These are phyloP conservation scores for Albula goreensis DNA, from an alignment of 2,113 vertebrate species.

Conservation along the genomic window DNA sequence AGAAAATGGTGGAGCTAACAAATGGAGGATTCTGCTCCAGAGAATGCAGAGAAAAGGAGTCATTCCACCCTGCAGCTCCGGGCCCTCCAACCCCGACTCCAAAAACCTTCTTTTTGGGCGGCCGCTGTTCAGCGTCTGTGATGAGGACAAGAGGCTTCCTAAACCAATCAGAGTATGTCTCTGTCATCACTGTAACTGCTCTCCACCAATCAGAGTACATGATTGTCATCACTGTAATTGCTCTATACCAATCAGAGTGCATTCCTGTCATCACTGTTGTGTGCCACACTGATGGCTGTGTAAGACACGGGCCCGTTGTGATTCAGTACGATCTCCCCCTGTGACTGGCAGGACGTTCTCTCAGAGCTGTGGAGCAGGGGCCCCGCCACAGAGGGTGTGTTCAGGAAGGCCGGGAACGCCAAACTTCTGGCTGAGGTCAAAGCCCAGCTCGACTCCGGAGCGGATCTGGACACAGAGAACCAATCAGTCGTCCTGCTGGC, in stretches of 20 bases:
- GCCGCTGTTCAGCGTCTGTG: slow-evolving; percentile 70
- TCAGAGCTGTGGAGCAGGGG: slow-evolving; percentile 69
- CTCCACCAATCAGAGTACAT: no score
- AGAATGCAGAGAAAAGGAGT: slow-evolving; percentile 65
- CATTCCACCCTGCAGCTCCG: slow-evolving; percentile 51
- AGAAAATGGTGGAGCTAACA: slow-evolving; percentile 72
- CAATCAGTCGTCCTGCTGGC: slow-evolving; percentile 74
- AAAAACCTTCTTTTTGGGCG: slow-evolving; percentile 71
- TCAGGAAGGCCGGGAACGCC: slow-evolving; percentile 79
- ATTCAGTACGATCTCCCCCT: neutral
- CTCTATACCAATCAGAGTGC: neutral
- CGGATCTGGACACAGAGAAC: slow-evolving; percentile 58
- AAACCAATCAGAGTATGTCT: slow-evolving; percentile 71
- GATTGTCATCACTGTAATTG: neutral
- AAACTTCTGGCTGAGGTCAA: slow-evolving; percentile 77
- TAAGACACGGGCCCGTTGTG: neutral
- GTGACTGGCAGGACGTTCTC: slow-evolving; percentile 70
- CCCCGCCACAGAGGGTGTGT: slow-evolving; percentile 76
- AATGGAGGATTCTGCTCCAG: slow-evolving; percentile 63
- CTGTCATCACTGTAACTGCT: neutral
- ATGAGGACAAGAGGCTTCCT: slow-evolving; percentile 63
- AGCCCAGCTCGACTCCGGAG: slow-evolving; percentile 72
- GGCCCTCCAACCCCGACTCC: slow-evolving; percentile 48
- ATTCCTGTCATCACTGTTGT: neutral
- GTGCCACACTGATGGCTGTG: neutral